These are phyloP conservation scores for Aphaenogaster ashmeadi DNA, from an alignment of 1,140 invertebrate species.

Conservation along the genomic window DNA sequence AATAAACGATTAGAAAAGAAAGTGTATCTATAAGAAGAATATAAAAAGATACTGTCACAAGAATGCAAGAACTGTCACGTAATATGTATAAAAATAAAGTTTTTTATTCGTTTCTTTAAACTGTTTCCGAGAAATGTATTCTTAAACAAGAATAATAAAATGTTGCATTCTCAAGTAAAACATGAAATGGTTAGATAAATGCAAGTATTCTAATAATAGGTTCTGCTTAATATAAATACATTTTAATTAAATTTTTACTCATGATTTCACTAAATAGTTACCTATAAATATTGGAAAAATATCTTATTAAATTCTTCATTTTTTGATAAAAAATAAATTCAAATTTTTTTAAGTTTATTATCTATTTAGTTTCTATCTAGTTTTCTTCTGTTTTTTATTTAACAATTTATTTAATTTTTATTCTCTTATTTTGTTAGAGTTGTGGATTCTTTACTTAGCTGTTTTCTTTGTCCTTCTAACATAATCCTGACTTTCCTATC, in stretches of 20 bases:
- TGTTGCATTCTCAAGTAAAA: not conserved
- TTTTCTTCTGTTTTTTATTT: not conserved
- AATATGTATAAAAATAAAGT: not conserved
- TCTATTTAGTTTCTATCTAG: not conserved
- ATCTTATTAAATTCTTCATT: not conserved
- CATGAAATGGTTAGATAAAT: not conserved
- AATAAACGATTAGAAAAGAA: not conserved
- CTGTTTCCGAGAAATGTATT: not conserved
- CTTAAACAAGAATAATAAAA: conserved; percentile 1
- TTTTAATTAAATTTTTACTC: conserved; percentile 12
- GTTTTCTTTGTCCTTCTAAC: not conserved
- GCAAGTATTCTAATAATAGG: not conserved
- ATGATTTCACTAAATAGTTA: not conserved
- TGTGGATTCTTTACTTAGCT: not conserved
- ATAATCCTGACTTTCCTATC: not conserved
- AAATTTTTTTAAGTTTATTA: conserved; percentile 5
- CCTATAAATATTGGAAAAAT: not conserved
- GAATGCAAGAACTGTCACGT: not conserved
- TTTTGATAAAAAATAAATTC: not conserved
- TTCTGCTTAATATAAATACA: not conserved
- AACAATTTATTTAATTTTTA: not conserved
- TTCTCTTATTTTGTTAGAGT: not conserved
- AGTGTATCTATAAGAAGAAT: not conserved
- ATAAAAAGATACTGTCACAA: not conserved
- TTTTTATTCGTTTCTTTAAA: not conserved